Evolutionary conservation across 2,113 vertebrate genomes (phyloP).

Genomic region (Panurus biarmicus): DNA sequence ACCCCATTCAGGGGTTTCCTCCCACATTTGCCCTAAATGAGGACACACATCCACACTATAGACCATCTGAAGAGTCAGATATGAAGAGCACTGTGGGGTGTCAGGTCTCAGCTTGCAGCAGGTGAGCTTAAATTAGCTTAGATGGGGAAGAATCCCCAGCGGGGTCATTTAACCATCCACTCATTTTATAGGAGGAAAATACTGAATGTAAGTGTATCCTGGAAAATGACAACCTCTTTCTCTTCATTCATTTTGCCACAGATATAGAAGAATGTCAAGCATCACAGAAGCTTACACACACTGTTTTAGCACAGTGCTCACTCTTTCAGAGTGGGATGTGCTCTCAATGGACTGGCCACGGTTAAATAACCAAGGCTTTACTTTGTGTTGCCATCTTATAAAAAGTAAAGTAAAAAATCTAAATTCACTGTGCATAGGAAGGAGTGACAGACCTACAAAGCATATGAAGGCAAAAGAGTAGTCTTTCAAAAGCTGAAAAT

Average conservation of each 20-base stretch:
- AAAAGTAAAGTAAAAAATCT: background rate
- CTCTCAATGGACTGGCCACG: background rate
- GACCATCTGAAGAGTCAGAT: rapidly evolving
- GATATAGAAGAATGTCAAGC: background rate
- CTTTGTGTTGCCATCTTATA: background rate
- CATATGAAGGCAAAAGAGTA: background rate
- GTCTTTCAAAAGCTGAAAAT: background rate
- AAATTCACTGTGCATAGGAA: background rate
- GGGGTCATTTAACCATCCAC: background rate
- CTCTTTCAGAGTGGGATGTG: too few species aligned
- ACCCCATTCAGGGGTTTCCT: too few species aligned
- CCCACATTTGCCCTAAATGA: background rate
- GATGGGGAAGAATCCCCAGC: background rate
- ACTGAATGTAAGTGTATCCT: background rate
- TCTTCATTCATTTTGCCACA: background rate
- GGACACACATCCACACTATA: background rate
- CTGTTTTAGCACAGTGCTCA: background rate
- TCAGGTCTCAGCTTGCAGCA: background rate
- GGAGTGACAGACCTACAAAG: background rate
- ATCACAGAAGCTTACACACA: background rate
- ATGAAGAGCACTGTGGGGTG: rapidly evolving
- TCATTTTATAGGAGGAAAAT: background rate
- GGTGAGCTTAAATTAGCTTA: background rate
- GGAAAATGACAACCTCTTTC: background rate
- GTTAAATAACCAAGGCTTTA: background rate